Conservation (phyloP, 2,888 invertebrate species). For the Automeris io region DNA sequence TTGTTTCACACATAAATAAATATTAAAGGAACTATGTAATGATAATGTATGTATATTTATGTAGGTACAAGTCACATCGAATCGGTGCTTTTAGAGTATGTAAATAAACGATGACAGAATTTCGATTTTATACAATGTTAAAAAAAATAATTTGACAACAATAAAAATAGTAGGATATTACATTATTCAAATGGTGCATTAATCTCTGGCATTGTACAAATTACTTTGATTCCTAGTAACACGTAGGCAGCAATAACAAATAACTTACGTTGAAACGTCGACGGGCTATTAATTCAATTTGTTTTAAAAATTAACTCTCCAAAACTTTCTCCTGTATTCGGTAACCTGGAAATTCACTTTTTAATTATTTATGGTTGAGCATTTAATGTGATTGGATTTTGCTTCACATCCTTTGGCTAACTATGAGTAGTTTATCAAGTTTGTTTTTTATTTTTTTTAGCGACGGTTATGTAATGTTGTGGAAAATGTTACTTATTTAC, state of each 20-base stretch:
- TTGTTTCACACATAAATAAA: conserved; percentile 49
- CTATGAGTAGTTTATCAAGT: no score
- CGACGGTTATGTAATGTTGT: no score
- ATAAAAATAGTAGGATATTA: background rate
- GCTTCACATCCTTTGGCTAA: background rate
- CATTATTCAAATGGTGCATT: background rate
- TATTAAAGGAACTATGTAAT: conserved; percentile 36
- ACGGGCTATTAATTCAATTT: conserved; percentile 45
- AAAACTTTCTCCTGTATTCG: conserved; percentile 51
- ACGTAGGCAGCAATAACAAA: conserved; percentile 41
- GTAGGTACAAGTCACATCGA: conserved; percentile 13
- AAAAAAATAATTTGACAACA: no score
- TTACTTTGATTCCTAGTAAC: conserved; percentile 15
- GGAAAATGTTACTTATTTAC: no score
- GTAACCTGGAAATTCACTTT: conserved; percentile 24
- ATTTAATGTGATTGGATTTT: background rate
- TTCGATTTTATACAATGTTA: no score
- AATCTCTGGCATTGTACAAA: background rate
- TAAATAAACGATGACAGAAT: conserved; percentile 6
- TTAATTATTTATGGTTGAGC: conserved; percentile 16
- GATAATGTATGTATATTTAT: conserved; percentile 18
- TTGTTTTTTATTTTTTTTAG: no score
- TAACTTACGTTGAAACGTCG: conserved; percentile 32
- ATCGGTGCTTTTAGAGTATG: conserved; percentile 28
- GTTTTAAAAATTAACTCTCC: conserved; percentile 37